A percentile compares a stretch with the other conserved stretches of the same genome.
phyloP scores from a whole-genome alignment of 2,113 vertebrate species.

The Gavialis gangeticus region DNA sequence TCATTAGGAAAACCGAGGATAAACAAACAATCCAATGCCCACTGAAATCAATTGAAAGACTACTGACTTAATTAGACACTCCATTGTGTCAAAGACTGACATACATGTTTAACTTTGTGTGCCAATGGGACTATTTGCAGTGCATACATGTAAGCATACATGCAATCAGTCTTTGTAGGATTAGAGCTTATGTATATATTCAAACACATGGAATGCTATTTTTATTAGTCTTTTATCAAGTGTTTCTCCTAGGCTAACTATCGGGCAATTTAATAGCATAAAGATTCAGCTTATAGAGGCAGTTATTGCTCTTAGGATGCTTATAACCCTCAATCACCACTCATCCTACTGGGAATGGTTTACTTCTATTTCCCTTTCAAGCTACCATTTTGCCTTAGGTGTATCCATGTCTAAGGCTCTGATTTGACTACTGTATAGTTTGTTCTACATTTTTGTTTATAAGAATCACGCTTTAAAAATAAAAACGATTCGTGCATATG shows the following conservation, averaged over 20 bases:
- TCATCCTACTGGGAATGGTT: background rate
- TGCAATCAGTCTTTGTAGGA: background rate
- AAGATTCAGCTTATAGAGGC: background rate
- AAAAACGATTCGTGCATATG: background rate
- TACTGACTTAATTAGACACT: background rate
- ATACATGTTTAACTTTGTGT: background rate
- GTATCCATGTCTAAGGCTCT: background rate
- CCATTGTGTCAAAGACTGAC: accelerated
- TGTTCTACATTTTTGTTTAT: background rate
- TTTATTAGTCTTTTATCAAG: background rate
- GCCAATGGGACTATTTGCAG: background rate
- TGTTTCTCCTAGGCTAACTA: background rate
- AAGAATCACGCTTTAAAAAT: slow-evolving; percentile 27
- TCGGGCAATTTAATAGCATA: background rate
- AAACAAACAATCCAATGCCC: background rate
- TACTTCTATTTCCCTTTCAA: background rate
- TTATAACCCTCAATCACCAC: background rate
- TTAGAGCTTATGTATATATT: background rate
- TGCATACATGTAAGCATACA: background rate
- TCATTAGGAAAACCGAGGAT: background rate
- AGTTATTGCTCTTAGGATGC: background rate
- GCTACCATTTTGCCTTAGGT: background rate
- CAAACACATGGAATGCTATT: accelerated
- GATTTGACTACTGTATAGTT: background rate
- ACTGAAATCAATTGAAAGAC: accelerated